A percentile compares a stretch with the other conserved stretches of the same genome.
Conservation (phyloP, 2,888 invertebrate species). For the Cerastis rubricosa region DNA sequence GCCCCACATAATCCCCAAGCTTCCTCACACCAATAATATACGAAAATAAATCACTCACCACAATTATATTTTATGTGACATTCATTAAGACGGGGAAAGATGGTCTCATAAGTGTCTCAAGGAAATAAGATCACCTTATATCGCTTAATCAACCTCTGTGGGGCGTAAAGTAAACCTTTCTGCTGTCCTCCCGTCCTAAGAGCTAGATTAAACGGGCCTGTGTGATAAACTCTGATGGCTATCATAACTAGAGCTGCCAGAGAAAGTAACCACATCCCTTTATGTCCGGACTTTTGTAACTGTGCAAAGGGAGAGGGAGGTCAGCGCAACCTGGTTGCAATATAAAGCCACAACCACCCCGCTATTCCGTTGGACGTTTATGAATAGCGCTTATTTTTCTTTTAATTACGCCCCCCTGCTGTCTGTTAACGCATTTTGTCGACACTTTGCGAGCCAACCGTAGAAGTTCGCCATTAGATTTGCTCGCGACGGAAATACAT, state of each 20-base stretch:
- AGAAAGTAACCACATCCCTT: conserved; percentile 41
- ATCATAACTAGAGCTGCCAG: conserved; percentile 71
- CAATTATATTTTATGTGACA: conserved; percentile 74
- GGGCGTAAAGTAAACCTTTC: conserved; percentile 80
- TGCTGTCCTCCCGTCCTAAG: conserved; percentile 79
- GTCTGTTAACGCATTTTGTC: conserved; percentile 79
- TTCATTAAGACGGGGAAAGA: conserved; percentile 75
- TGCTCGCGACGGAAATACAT: conserved; percentile 54
- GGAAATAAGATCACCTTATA: conserved; percentile 82
- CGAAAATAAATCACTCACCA: conserved; percentile 66
- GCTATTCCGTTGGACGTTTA: conserved; percentile 87
- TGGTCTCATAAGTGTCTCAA: conserved; percentile 77
- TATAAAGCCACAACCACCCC: conserved; percentile 83
- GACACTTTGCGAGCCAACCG: conserved; percentile 62
- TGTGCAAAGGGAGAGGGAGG: conserved; percentile 64
- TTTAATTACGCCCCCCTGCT: conserved; percentile 87
- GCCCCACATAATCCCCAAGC: conserved; percentile 32
- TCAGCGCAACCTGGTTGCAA: conserved; percentile 75
- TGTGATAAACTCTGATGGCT: conserved; percentile 83
- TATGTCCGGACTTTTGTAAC: conserved; percentile 14
- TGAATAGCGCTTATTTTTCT: conserved; percentile 90
- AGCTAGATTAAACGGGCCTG: conserved; percentile 88
- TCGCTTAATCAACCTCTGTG: conserved; percentile 82
- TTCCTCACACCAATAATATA: conserved; percentile 56
- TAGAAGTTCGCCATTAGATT: conserved; percentile 61